Percentiles rank a stretch among this genome's conserved stretches.
Evolutionary conservation across 2,888 invertebrate species (phyloP).

Genomic region (Hydroisotoma schaefferi): DNA sequence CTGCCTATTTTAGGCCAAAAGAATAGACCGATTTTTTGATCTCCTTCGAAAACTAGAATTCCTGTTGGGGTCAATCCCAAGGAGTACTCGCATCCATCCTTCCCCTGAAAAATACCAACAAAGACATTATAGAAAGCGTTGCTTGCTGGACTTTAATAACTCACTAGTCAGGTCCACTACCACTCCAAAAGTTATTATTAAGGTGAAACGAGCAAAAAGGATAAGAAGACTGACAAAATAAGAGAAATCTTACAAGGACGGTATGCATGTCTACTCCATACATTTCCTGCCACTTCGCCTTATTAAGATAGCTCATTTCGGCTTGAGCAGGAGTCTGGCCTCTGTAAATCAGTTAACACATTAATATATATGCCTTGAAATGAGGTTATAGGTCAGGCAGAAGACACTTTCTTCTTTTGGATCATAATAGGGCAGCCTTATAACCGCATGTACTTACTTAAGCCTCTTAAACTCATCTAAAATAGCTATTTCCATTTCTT

Average conservation of each 20-base stretch:
- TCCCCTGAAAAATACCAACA: constrained; percentile 61
- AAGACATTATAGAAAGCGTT: not conserved
- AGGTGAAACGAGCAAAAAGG: not conserved
- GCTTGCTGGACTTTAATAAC: too few species aligned
- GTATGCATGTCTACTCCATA: constrained; percentile 99
- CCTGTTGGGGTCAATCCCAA: constrained; percentile 97
- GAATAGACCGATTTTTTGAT: constrained; percentile 95
- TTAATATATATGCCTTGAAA: not conserved
- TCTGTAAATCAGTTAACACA: too few species aligned
- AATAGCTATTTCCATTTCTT: constrained; percentile 92
- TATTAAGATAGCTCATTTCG: constrained; percentile 89
- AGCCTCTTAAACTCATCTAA: constrained; percentile 85
- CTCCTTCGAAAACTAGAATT: constrained; percentile 94
- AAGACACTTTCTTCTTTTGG: too few species aligned
- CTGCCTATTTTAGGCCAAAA: constrained; percentile 99
- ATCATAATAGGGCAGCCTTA: too few species aligned
- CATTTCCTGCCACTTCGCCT: constrained; percentile 96
- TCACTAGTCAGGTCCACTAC: not conserved
- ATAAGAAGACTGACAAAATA: not conserved
- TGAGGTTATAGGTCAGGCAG: not conserved
- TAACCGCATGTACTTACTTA: too few species aligned
- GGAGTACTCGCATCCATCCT: constrained; percentile 94
- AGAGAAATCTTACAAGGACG: constrained; percentile 63
- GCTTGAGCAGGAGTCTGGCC: constrained; percentile 93
- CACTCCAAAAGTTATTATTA: not conserved